phyloP scores from a whole-genome alignment of 2,888 invertebrate genomes.

The Agriopis aurantiaria region DNA sequence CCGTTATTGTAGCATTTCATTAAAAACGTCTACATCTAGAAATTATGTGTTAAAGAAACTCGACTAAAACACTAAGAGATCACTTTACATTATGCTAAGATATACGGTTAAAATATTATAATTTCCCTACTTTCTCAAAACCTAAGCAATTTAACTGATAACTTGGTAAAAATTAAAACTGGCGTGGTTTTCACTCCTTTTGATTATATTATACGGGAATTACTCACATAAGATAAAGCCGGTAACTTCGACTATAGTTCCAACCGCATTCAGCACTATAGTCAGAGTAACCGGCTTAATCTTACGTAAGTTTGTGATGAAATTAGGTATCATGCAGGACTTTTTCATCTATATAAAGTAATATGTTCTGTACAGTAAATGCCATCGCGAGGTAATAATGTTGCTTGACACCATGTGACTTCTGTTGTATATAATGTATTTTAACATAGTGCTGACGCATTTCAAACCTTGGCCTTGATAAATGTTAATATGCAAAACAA shows the following conservation, averaged over 20 bases:
- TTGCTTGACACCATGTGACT: neutral
- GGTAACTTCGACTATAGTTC: too few species aligned
- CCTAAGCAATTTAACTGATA: neutral
- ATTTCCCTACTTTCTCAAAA: neutral
- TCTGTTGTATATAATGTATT: neutral
- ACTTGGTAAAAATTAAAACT: neutral
- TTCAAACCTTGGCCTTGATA: too few species aligned
- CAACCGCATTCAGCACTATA: too few species aligned
- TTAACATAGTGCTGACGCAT: neutral
- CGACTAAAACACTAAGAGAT: neutral
- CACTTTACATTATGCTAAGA: neutral
- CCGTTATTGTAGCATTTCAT: constrained; percentile 9
- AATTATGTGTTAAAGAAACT: neutral
- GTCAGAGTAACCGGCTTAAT: too few species aligned
- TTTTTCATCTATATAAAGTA: neutral
- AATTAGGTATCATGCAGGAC: neutral
- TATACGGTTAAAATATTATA: neutral
- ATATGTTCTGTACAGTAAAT: neutral
- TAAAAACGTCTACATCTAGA: constrained; percentile 2
- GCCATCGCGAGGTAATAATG: neutral
- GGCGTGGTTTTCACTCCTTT: too few species aligned
- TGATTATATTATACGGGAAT: too few species aligned
- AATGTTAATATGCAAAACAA: neutral
- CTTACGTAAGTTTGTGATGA: too few species aligned
- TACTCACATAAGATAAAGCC: too few species aligned